Evolutionary conservation across 2,113 vertebrate species (phyloP).

Genomic region (Carettochelys insculpta): DNA sequence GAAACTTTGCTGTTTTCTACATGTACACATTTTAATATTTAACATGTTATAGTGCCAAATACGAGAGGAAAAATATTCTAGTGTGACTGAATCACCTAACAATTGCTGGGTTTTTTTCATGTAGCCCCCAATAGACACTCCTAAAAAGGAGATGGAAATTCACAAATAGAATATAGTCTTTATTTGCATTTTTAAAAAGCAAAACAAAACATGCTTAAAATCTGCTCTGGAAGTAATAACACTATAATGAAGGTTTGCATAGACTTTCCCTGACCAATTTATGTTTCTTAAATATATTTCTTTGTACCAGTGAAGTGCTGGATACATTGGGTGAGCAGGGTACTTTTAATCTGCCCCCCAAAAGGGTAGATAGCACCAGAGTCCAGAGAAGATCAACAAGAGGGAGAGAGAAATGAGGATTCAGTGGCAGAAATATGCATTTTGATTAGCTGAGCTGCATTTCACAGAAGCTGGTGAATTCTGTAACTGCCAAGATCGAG

Average conservation of each 20-base stretch:
- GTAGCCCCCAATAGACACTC: conserved; percentile 55
- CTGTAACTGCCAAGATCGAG: neutral
- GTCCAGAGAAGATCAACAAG: neutral
- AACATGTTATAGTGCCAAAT: conserved; percentile 47
- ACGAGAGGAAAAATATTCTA: conserved; percentile 46
- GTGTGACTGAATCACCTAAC: conserved; percentile 52
- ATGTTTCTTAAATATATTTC: neutral
- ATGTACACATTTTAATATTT: conserved; percentile 53
- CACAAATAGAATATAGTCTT: conserved; percentile 43
- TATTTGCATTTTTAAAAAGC: neutral
- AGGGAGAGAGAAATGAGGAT: conserved; percentile 5
- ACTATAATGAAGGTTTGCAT: fast-evolving
- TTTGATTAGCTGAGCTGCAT: neutral
- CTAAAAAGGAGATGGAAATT: conserved; percentile 57
- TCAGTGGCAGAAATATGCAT: neutral
- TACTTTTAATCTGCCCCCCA: no score
- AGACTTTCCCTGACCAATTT: neutral
- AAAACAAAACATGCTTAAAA: neutral
- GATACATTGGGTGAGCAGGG: neutral
- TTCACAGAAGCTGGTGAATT: conserved; percentile 2
- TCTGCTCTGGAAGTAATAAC: neutral
- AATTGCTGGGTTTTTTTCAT: conserved; percentile 45
- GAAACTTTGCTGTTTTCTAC: conserved; percentile 44
- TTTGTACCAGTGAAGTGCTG: neutral
- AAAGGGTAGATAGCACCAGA: neutral